phyloP scores from a whole-genome alignment of 1,140 invertebrate genomes.

The Drosophila chauvacae region DNA sequence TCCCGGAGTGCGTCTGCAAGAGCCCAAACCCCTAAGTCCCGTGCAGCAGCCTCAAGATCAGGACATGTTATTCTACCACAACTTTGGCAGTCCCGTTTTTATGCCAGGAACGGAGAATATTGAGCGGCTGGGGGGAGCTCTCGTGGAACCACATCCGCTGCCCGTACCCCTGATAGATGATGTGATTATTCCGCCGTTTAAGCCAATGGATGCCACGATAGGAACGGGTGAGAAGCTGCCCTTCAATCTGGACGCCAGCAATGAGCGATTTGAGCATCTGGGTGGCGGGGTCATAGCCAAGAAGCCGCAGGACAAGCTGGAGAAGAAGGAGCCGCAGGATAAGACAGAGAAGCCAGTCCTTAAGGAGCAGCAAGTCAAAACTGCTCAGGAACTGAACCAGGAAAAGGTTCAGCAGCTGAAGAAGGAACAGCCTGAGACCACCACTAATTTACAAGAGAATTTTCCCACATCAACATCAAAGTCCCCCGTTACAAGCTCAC shows the following conservation, averaged over 20 bases:
- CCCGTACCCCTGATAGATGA: conserved; percentile 81
- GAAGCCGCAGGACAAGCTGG: conserved; percentile 60
- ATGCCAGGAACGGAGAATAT: conserved; percentile 75
- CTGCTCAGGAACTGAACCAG: conserved; percentile 14
- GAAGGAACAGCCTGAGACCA: conserved; percentile 18
- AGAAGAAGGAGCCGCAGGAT: conserved; percentile 64
- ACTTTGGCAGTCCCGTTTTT: conserved; percentile 79
- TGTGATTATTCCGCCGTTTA: conserved; percentile 74
- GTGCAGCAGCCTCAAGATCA: conserved; percentile 38
- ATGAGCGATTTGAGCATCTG: conserved; percentile 79
- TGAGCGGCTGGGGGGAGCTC: conserved; percentile 74
- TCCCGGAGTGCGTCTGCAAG: conserved; percentile 46
- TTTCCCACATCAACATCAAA: conserved; percentile 7
- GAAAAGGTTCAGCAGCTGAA: conserved; percentile 23
- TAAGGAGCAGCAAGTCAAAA: conserved; percentile 9
- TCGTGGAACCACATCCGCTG: conserved; percentile 80
- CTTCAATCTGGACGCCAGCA: conserved; percentile 61
- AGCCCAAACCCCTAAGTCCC: conserved; percentile 8
- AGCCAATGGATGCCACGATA: conserved; percentile 66
- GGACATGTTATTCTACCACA: conserved; percentile 80
- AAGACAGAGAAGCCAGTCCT: conserved; percentile 51
- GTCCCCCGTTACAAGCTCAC: conserved; percentile 1
- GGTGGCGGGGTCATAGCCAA: conserved; percentile 82
- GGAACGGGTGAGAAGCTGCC: conserved; percentile 57
- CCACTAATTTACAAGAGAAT: conserved; percentile 13